A percentile compares a stretch with the other conserved stretches of the same genome.
Evolutionary conservation across 2,113 vertebrate genomes (phyloP).

Genomic region (Arvicanthis niloticus): DNA sequence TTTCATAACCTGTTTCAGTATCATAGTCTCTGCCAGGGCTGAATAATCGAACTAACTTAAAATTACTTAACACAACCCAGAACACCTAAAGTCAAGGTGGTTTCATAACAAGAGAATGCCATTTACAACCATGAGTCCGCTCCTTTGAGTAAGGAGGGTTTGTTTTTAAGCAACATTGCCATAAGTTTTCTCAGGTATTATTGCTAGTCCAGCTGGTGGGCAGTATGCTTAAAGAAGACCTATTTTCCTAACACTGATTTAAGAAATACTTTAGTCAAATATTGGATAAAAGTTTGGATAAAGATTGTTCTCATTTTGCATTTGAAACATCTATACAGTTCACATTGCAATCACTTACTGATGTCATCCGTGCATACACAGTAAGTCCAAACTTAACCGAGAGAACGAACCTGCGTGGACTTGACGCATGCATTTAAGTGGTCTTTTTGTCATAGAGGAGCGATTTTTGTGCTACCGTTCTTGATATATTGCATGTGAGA

Average conservation of each 20-base stretch:
- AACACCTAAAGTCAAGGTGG: constrained; percentile 17
- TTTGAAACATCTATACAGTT: background rate
- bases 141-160: background rate
- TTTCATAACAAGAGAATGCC: background rate
- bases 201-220: background rate
- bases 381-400: background rate
- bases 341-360: background rate
- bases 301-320: background rate
- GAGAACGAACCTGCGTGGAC: background rate
- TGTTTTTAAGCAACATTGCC: constrained; percentile 8
- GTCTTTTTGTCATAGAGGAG: background rate
- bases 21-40: background rate
- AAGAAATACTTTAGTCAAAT: constrained; percentile 32
- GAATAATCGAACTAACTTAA: constrained; percentile 51
- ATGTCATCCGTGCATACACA: background rate
- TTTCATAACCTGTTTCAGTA: background rate
- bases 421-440: background rate
- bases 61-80: constrained; percentile 18
- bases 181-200: background rate
- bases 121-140: background rate
- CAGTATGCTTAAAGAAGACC: background rate
- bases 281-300: background rate
- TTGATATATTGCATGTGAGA: background rate
- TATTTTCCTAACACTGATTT: background rate
- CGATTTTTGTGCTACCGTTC: background rate